Evolutionary conservation across 2,113 vertebrate species (phyloP).

Genomic region (Alaudala cheleensis): DNA sequence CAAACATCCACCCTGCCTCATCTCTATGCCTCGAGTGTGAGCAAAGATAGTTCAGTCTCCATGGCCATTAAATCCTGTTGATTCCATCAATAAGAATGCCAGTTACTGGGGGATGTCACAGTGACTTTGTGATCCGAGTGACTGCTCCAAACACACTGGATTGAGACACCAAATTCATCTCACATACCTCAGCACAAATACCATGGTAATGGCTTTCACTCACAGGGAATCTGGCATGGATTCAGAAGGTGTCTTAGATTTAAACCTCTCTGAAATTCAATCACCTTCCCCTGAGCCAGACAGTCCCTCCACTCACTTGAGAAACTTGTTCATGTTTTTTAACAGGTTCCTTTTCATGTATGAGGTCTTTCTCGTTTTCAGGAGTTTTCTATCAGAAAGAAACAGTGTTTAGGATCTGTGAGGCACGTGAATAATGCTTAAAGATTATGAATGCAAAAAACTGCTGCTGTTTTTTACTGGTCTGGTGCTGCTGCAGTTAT

Average conservation of each 20-base stretch:
- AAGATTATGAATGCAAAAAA: background rate
- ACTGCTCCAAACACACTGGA: constrained; percentile 25
- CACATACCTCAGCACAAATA: background rate
- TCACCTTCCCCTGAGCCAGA: constrained; percentile 31
- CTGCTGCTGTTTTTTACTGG: too few relatives aligned
- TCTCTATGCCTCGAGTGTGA: constrained; percentile 44
- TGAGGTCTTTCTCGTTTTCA: constrained; percentile 32
- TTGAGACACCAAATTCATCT: constrained; percentile 54
- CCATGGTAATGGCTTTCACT: constrained; percentile 39
- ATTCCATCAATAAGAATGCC: constrained; percentile 54
- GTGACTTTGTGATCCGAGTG: constrained; percentile 37
- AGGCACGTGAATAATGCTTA: background rate
- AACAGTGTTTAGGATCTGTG: background rate
- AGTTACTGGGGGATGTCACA: constrained; percentile 6
- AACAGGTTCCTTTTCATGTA: constrained; percentile 39
- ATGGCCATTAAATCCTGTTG: constrained; percentile 47
- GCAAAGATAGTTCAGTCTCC: background rate
- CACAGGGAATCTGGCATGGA: background rate
- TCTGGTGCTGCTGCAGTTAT: background rate
- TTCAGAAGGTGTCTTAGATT: constrained; percentile 9
- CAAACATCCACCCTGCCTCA: constrained; percentile 26
- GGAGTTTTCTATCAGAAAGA: background rate
- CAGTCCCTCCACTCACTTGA: background rate
- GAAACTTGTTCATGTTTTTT: constrained; percentile 53
- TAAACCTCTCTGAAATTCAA: constrained; percentile 53